Base-by-base conservation (phyloP, 1,140 invertebrate species). In the Formica exsecta region DNA sequence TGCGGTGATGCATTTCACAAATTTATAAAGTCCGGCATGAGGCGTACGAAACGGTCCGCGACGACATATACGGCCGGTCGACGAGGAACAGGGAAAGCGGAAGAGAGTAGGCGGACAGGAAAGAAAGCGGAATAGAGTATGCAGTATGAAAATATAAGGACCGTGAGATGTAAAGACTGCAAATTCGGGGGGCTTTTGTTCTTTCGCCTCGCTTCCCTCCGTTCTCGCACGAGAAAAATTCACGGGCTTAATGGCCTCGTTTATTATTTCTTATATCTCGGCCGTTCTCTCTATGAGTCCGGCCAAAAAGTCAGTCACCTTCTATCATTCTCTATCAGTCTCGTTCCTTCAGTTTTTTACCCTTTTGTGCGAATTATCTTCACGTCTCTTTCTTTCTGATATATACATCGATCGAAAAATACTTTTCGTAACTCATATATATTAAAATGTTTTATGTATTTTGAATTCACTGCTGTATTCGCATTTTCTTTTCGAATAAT, bases 231-330 rank as follows among this genome's bases (percentile, higher is more conserved):
- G 90, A 90, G 79, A 84, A 92, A 92, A 92, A 90, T 92, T 88
- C 91, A 92, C 91, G 86, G 91, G 87, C 89, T 92, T 92, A 92
- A 92, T 92, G 91, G 91, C 90, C 91, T 92, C 91, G 89, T 92
- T 92, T 92, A 92, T 92, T 92, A 92, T 92, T 92, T 92, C 91
- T 92, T 91, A 92, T 92, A 89, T 83, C 86, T 41, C 71, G 66
- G n/a, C 76, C 88, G 81, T 90, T 57, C 86, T 88, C 87, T 83
- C 73, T 85, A 13, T 44, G 79, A 80, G 85, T 83, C 74, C 80
- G 48, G 76, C 79, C 62, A 86, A 91, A 91, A 89, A 91, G 81
- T 91, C 87, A 91, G 85, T 74, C 81, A 89, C 84, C 89, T 86
- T 81, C 80, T 76, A 90, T 59, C 64, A 64, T 85, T 51, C 73